Percentiles rank a stretch among this genome's conserved stretches.
These are phyloP conservation scores for Coelopa frigida DNA, from an alignment of 1,140 invertebrate genomes.

Conservation along the genomic window DNA sequence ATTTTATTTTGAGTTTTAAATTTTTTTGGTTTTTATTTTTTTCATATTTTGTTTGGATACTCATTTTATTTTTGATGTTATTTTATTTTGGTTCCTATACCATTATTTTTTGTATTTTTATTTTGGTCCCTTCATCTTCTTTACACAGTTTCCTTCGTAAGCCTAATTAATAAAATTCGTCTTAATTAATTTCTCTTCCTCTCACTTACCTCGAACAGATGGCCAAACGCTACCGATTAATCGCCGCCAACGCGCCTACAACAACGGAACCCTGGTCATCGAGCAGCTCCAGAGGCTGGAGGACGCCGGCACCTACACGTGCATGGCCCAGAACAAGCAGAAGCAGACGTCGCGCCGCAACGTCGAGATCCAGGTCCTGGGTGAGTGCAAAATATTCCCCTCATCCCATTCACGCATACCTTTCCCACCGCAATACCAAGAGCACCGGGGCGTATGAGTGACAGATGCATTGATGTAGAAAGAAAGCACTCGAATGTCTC, in stretches of 20 bases:
- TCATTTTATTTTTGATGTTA: background rate
- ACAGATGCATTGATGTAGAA: no score
- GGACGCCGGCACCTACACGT: conserved; percentile 79
- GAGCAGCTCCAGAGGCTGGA: conserved; percentile 70
- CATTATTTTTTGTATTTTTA: no score
- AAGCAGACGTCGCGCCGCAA: conserved; percentile 70
- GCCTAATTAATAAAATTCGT: background rate
- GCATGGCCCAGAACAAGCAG: conserved; percentile 78
- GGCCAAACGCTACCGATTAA: conserved; percentile 76
- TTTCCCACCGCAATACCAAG: background rate
- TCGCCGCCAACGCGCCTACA: conserved; percentile 76
- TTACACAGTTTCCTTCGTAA: no score
- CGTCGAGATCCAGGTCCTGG: conserved; percentile 77
- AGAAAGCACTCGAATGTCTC: no score
- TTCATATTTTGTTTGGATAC: background rate
- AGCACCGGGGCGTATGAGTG: conserved; percentile 13
- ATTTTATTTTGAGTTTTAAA: no score
- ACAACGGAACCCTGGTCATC: conserved; percentile 80
- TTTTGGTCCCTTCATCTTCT: no score
- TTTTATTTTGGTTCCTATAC: no score
- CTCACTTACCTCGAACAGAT: conserved; percentile 48
- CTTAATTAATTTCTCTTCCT: background rate
- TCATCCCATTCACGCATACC: background rate
- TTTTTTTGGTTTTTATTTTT: no score
- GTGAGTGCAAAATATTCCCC: conserved; percentile 48